Evolutionary conservation across 2,888 invertebrate species (phyloP), one percentile per base, ranked within the genome.

Genomic region (Oconnorella tubifera): DNA sequence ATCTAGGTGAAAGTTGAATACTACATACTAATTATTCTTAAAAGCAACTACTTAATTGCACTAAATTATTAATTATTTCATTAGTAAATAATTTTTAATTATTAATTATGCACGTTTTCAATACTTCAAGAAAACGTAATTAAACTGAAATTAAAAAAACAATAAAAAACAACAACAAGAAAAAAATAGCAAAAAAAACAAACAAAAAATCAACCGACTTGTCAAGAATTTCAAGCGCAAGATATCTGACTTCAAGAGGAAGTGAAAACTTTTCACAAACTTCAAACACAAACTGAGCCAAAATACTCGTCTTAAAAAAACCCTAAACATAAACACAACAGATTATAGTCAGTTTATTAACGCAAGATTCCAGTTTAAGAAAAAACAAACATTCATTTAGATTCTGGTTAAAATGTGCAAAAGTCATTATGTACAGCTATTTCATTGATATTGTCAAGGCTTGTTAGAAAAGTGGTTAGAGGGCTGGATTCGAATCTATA

Each of bases 221-320:
- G 66, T 80, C 78, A 74, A 80, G 79, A 19, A 80, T 65, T 65
- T 79, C 80, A 2, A 78, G 59, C 19, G 78, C 75, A n/a, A 76
- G 67, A 68, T 75, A 80, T 65, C 77, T 78, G 3, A 77, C 77
- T 69, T 79, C 76, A 51, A 61, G 62, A 19, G 77, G 72, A 64
- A 78, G 72, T 40, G 74, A 70, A 48, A 79, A 70, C 61, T 68
- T 70, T 27, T 78, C 77, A 74, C 79, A 79, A 19, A 75, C 69
- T 19, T 72, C 60, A 67, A 80, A 78, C 25, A 81, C 68, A 66
- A 76, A 75, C 53, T 76, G 71, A 29, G 50, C 49, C n/a, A 63
- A 32, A 19, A 28, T 48, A 6, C 70, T 72, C 31, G 64, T 61
- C 57, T 73, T 72, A 58, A 78, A 76, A 23, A 72, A 60, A 2